A percentile compares a stretch with the other conserved stretches of the same genome.
phyloP scores from a whole-genome alignment of 2,888 invertebrate genomes.

The Poecilus cupreus region DNA sequence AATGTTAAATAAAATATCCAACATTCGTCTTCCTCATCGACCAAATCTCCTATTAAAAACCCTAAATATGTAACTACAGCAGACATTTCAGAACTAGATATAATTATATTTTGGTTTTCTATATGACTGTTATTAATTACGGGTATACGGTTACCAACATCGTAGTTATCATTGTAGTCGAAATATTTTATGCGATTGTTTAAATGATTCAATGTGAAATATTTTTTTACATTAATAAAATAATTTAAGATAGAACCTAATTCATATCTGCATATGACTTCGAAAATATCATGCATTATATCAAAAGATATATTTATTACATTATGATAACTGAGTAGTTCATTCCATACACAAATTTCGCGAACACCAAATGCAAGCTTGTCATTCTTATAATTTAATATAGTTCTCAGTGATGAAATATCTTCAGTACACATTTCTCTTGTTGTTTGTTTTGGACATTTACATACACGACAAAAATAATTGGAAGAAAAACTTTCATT shows the following conservation, averaged over 20 bases:
- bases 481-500: constrained; percentile 45
- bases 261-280: constrained; percentile 53
- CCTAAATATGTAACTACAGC: constrained; percentile 55
- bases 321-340: constrained; percentile 45
- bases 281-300: constrained; percentile 54
- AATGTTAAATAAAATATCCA: constrained; percentile 52
- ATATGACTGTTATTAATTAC: constrained; percentile 1
- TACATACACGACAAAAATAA: constrained; percentile 54
- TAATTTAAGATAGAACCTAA: constrained; percentile 43
- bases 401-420: constrained; percentile 20
- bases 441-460: constrained; percentile 23
- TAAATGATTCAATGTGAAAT: constrained; percentile 28
- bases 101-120: constrained; percentile 40
- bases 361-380: constrained; percentile 41
- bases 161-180: constrained; percentile 41
- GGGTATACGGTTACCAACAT: constrained; percentile 54
- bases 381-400: constrained; percentile 20
- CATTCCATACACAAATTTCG: constrained; percentile 52
- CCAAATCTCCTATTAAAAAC: constrained; percentile 45
- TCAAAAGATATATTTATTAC: constrained; percentile 46
- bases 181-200: constrained; percentile 58
- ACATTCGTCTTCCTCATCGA: constrained; percentile 36
- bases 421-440: constrained; percentile 27
- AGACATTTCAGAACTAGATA: constrained; percentile 55
- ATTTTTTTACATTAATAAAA: constrained; percentile 29